phyloP scores from a whole-genome alignment of 2,797 vertebrate species.

The Dallia pectoralis region DNA sequence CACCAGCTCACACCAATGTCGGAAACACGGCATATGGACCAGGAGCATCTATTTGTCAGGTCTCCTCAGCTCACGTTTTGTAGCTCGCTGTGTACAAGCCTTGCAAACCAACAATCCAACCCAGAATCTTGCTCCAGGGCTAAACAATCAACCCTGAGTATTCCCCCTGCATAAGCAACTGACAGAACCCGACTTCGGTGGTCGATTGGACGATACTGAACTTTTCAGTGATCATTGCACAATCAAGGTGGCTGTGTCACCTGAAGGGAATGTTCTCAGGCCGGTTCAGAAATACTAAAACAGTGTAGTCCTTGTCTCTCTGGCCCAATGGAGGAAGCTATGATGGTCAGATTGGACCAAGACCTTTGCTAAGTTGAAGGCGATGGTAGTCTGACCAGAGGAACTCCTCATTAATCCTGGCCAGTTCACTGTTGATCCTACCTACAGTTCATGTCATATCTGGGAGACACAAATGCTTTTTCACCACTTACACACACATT shows the following conservation, averaged over 20 bases:
- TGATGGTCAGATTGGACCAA: slow-evolving; percentile 31
- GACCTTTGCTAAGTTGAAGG: slow-evolving; percentile 30
- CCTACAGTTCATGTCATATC: neutral
- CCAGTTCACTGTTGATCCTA: slow-evolving; percentile 35
- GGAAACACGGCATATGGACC: neutral
- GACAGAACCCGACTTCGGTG: neutral
- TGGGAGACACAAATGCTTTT: slow-evolving; percentile 2
- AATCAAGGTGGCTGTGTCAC: neutral
- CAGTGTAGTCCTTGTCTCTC: slow-evolving; percentile 3
- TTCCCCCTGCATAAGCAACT: neutral
- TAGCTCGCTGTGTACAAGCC: neutral
- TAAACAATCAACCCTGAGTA: neutral
- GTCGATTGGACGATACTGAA: slow-evolving; percentile 6
- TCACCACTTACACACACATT: neutral
- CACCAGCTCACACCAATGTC: neutral
- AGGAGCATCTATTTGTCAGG: neutral
- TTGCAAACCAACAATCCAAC: neutral
- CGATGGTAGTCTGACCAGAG: slow-evolving; percentile 43
- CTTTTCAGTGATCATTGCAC: slow-evolving; percentile 3
- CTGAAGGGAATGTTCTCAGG: slow-evolving; percentile 3
- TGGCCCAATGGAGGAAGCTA: slow-evolving; percentile 30
- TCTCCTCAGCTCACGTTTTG: slow-evolving; percentile 9
- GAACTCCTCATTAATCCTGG: slow-evolving; percentile 30
- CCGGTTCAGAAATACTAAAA: neutral
- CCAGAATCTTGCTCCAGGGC: neutral